A percentile compares a stretch with the other conserved stretches of the same genome.
phyloP scores from a whole-genome alignment of 1,140 invertebrate genomes.

The Muscidifurax raptorellus region DNA sequence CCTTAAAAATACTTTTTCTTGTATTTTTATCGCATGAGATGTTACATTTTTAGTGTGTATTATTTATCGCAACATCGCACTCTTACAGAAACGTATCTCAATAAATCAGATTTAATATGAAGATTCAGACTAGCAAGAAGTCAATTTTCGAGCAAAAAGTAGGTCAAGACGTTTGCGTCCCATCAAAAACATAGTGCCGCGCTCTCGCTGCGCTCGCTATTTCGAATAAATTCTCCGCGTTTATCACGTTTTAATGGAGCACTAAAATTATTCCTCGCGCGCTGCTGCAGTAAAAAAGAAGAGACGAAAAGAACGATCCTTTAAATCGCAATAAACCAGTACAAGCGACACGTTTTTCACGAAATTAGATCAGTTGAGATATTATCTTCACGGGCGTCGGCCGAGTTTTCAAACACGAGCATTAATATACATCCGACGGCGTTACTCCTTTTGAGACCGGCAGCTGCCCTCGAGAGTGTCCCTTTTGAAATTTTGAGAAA shows the following conservation, averaged over 20 bases:
- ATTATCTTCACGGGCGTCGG: too few species aligned
- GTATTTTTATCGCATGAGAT: not conserved
- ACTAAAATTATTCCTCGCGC: not conserved
- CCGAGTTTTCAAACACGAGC: not conserved
- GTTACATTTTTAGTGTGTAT: too few species aligned
- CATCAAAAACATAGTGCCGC: not conserved
- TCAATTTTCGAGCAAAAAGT: not conserved
- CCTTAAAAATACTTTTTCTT: not conserved
- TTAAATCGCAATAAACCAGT: not conserved
- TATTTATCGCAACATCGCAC: not conserved
- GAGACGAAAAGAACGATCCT: not conserved
- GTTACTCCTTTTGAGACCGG: too few species aligned
- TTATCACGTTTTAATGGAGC: not conserved
- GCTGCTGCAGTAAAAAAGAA: not conserved
- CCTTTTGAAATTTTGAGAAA: not conserved
- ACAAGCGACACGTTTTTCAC: not conserved
- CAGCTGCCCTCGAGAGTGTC: too few species aligned
- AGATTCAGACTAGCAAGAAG: not conserved
- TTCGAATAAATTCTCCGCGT: not conserved
- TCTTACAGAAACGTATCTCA: not conserved
- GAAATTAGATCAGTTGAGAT: too few species aligned
- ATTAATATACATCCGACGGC: too few species aligned
- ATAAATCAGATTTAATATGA: not conserved
- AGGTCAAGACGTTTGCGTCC: not conserved
- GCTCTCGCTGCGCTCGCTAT: not conserved